These are phyloP conservation scores for Chouioia cunea DNA, from an alignment of 2,888 invertebrate species.

Conservation along the genomic window DNA sequence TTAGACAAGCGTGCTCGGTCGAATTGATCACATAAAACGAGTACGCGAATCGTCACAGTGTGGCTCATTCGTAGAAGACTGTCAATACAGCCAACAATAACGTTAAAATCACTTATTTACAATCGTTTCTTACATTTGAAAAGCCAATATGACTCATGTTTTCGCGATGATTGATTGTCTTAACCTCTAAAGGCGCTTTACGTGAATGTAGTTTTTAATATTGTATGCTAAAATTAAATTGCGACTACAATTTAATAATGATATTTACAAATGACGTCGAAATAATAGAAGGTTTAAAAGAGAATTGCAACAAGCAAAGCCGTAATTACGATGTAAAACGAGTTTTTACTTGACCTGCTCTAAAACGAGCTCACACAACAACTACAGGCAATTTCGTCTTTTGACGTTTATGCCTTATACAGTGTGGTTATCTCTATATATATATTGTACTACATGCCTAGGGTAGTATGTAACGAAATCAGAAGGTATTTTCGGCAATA, in stretches of 20 bases:
- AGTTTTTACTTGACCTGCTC: conserved; percentile 9
- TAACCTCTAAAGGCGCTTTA: conserved; percentile 14
- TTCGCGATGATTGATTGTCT: conserved; percentile 17
- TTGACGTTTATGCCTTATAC: conserved; percentile 29
- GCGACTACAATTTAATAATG: no score
- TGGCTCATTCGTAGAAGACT: background rate
- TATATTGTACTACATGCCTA: background rate
- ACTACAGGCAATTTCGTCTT: conserved; percentile 13
- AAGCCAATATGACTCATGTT: conserved; percentile 36
- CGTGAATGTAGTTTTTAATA: no score
- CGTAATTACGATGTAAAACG: no score
- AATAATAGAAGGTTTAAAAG: no score
- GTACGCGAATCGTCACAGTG: background rate
- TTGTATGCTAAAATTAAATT: no score
- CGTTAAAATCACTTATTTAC: conserved; percentile 15
- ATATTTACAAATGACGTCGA: no score
- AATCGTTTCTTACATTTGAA: conserved; percentile 25
- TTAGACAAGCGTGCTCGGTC: conserved; percentile 12
- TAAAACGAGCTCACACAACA: conserved; percentile 34
- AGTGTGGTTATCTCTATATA: conserved; percentile 14
- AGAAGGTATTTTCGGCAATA: conserved; percentile 41
- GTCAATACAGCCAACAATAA: background rate
- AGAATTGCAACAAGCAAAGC: no score
- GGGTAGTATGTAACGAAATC: conserved; percentile 13
- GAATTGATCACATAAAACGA: conserved; percentile 27